Evolutionary conservation across 1,140 invertebrate species (phyloP).

Genomic region (Drosophila albomicans): DNA sequence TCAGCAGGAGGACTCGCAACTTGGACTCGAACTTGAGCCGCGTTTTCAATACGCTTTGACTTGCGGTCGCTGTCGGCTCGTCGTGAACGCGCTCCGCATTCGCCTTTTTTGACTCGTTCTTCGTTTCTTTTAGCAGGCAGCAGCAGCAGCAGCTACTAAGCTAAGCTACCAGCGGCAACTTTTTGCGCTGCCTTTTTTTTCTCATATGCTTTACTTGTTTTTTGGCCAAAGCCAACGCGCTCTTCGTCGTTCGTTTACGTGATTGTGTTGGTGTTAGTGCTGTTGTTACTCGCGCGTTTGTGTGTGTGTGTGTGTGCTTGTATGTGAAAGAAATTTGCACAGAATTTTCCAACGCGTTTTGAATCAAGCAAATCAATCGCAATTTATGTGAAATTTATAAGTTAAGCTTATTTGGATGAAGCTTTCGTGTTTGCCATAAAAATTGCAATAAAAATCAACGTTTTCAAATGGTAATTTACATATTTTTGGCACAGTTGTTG

Average conservation of each 20-base stretch:
- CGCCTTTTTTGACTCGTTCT: slow-evolving; percentile 54
- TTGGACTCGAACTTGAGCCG: slow-evolving; percentile 69
- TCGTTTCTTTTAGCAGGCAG: slow-evolving; percentile 51
- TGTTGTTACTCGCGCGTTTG: slow-evolving; percentile 23
- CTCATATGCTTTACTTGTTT: slow-evolving; percentile 63
- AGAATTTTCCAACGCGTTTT: slow-evolving; percentile 70
- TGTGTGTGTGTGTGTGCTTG: slow-evolving; percentile 49
- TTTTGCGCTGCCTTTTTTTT: slow-evolving; percentile 54
- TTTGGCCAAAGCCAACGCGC: slow-evolving; percentile 48
- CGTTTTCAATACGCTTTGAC: slow-evolving; percentile 80
- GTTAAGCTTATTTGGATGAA: slow-evolving; percentile 57
- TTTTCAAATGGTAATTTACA: slow-evolving; percentile 75
- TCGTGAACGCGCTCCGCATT: slow-evolving; percentile 41
- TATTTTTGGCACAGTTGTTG: slow-evolving; percentile 77
- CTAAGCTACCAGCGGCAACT: slow-evolving; percentile 40
- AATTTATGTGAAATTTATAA: slow-evolving; percentile 51
- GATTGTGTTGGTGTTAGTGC: slow-evolving; percentile 38
- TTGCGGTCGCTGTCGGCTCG: slow-evolving; percentile 78
- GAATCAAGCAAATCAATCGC: slow-evolving; percentile 67
- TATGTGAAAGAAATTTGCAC: slow-evolving; percentile 77
- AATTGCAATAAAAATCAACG: slow-evolving; percentile 48
- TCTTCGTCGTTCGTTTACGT: slow-evolving; percentile 31
- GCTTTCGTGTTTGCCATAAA: slow-evolving; percentile 35
- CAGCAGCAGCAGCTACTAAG: slow-evolving; percentile 28
- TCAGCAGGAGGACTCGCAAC: slow-evolving; percentile 52